phyloP scores from a whole-genome alignment of 1,140 invertebrate genomes.

The Venturia canescens region DNA sequence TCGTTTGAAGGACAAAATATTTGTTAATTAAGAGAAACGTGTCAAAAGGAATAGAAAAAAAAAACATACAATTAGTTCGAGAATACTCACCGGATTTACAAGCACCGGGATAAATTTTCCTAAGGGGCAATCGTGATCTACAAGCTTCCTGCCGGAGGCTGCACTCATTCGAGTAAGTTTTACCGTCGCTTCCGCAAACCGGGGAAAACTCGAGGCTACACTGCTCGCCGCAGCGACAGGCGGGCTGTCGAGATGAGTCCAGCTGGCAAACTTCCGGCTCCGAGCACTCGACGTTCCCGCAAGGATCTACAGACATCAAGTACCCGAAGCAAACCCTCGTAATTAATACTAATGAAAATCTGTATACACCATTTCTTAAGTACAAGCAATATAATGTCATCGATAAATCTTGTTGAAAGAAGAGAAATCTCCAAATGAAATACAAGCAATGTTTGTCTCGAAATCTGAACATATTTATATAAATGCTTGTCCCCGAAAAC shows the following conservation, averaged over 20 bases:
- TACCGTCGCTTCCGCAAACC: constrained; percentile 90
- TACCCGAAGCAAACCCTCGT: constrained; percentile 36
- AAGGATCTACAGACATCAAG: constrained; percentile 85
- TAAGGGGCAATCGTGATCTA: constrained; percentile 82
- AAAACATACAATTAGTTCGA: neutral
- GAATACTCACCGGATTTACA: constrained; percentile 84
- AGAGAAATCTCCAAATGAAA: neutral
- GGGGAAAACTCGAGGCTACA: constrained; percentile 89
- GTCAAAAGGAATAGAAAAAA: constrained; percentile 14
- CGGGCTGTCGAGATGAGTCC: constrained; percentile 86
- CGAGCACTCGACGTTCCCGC: constrained; percentile 84
- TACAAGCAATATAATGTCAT: constrained; percentile 6
- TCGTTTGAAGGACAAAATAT: too few species aligned
- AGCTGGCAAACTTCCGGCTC: constrained; percentile 90
- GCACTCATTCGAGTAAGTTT: constrained; percentile 93
- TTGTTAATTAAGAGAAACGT: too few species aligned
- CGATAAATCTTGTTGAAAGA: neutral
- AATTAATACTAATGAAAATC: constrained; percentile 43
- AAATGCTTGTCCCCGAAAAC: too few species aligned
- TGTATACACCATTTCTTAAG: constrained; percentile 17
- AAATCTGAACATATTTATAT: too few species aligned
- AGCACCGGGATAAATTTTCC: constrained; percentile 88
- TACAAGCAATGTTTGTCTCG: neutral
- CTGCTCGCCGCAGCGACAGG: constrained; percentile 87
- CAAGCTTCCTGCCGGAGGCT: constrained; percentile 86